Evolutionary conservation across 2,888 invertebrate genomes (phyloP).

Genomic region (Tenthredo livida): DNA sequence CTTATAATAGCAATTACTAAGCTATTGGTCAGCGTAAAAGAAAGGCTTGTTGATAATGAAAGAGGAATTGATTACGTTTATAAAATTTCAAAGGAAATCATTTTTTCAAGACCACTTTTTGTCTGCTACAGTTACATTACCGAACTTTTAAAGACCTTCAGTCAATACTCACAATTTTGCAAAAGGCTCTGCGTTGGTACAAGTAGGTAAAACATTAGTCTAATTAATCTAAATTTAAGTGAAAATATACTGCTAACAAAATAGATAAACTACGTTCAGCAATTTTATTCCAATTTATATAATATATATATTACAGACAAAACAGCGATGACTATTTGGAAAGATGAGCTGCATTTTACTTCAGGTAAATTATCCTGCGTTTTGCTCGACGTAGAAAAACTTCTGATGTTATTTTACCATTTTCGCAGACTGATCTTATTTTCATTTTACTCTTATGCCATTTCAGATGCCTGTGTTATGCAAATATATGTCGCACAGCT

Average conservation of each 20-base stretch:
- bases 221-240: conserved; percentile 47
- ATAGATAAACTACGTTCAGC: not conserved
- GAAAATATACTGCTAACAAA: not conserved
- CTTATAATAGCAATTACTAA: conserved; percentile 70
- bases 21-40: conserved; percentile 69
- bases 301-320: conserved; percentile 58
- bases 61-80: conserved; percentile 66
- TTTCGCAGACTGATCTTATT: not conserved
- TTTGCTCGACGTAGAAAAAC: not conserved
- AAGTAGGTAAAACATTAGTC: conserved; percentile 62
- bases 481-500: conserved; percentile 71
- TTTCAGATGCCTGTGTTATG: conserved; percentile 71
- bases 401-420: not conserved
- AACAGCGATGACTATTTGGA: conserved; percentile 65
- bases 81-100: conserved; percentile 72
- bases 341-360: conserved; percentile 68
- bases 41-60: conserved; percentile 68
- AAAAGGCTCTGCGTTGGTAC: conserved; percentile 66
- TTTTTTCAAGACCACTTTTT: conserved; percentile 72
- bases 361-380: conserved; percentile 63
- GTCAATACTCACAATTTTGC: conserved; percentile 62
- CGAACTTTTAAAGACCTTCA: conserved; percentile 68
- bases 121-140: conserved; percentile 68
- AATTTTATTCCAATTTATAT: conserved; percentile 26
- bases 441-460: not conserved